A percentile compares a stretch with the other conserved stretches of the same genome.
phyloP scores from a whole-genome alignment of 1,140 invertebrate genomes.

The Mercenaria mercenaria region DNA sequence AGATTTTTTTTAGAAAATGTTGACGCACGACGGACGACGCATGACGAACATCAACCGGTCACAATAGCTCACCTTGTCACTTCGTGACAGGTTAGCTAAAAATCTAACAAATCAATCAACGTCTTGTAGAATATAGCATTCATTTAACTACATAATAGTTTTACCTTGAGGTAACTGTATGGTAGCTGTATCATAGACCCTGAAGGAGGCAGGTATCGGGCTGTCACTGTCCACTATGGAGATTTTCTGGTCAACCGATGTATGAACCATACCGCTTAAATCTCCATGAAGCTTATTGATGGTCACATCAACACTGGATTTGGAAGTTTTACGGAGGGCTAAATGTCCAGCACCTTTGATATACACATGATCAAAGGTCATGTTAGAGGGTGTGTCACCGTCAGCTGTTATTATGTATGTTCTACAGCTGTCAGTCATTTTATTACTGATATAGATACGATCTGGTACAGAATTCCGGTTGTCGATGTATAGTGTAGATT shows the following conservation, averaged over 20 bases:
- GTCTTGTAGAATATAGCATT: too few relatives aligned
- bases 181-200: conserved; percentile 73
- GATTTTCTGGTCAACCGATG: conserved; percentile 70
- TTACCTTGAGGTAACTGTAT: conserved; percentile 76
- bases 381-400: conserved; percentile 30
- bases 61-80: too few relatives aligned
- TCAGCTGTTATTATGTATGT: conserved; percentile 72
- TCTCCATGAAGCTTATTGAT: conserved; percentile 77
- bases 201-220: conserved; percentile 78
- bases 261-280: conserved; percentile 77
- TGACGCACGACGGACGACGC: too few relatives aligned
- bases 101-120: too few relatives aligned
- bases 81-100: too few relatives aligned
- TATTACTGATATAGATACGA: conserved; percentile 68
- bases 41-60: too few relatives aligned
- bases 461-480: conserved; percentile 73
- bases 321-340: conserved; percentile 67
- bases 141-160: too few relatives aligned
- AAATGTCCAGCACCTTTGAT: conserved; percentile 76
- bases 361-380: conserved; percentile 71
- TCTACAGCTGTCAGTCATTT: conserved; percentile 71
- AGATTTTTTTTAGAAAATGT: too few relatives aligned
- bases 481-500: conserved; percentile 74
- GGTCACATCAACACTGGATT: conserved; percentile 55
- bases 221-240: conserved; percentile 70